Conservation (phyloP, 2,113 vertebrate genomes). For the Archocentrus centrarchus region DNA sequence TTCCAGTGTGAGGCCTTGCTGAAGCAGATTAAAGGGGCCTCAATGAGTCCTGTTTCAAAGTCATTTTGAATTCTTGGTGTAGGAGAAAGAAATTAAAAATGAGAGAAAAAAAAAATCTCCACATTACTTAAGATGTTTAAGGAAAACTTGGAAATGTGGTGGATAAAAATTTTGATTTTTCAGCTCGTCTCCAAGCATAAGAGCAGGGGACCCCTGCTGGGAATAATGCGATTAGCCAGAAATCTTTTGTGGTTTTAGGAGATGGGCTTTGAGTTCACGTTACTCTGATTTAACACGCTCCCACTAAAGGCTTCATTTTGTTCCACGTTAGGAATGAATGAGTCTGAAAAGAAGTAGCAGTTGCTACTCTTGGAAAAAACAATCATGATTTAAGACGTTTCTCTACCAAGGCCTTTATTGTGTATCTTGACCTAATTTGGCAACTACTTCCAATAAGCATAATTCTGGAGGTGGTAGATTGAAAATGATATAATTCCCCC, state of each 20-base stretch:
- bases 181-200: background rate
- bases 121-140: fast-evolving
- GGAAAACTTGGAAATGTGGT: background rate
- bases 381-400: background rate
- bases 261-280: conserved; percentile 17
- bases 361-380: background rate
- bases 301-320: conserved; percentile 6
- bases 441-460: background rate
- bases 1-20: conserved; percentile 19
- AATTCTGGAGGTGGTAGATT: conserved; percentile 15
- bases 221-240: conserved; percentile 64
- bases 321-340: background rate
- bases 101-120: background rate
- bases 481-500: background rate
- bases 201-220: conserved; percentile 41
- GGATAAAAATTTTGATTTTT: background rate
- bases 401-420: background rate
- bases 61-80: background rate
- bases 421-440: background rate
- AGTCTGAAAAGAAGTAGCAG: background rate
- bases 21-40: conserved; percentile 20
- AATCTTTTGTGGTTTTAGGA: conserved; percentile 46
- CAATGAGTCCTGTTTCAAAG: background rate
- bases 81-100: background rate
- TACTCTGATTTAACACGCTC: conserved; percentile 46